Percentiles rank a stretch among this genome's conserved stretches.
These are phyloP conservation scores for Julus scanicus DNA, from an alignment of 2,888 invertebrate genomes.

Conservation along the genomic window DNA sequence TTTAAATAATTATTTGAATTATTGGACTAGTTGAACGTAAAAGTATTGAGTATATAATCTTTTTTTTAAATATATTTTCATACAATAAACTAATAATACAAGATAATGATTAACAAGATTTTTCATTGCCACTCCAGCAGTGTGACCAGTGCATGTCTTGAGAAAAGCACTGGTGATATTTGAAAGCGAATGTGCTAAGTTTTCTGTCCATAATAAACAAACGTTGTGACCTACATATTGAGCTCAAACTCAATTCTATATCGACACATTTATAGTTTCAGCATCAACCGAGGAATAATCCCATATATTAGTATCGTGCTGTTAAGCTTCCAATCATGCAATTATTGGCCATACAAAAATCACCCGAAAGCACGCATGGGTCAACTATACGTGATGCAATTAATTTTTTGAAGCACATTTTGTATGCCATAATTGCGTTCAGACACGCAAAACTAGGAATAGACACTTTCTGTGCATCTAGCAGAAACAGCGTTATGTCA, in stretches of 20 bases:
- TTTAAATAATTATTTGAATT: too few species aligned
- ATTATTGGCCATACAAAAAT: slow-evolving; percentile 41
- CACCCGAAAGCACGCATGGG: slow-evolving; percentile 3
- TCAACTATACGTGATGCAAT: background rate
- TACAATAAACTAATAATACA: too few species aligned
- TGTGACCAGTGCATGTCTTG: too few species aligned
- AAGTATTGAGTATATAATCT: too few species aligned
- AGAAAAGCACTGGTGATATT: too few species aligned
- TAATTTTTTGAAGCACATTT: slow-evolving; percentile 19
- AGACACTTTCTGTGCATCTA: background rate
- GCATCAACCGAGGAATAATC: background rate
- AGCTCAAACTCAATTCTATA: background rate
- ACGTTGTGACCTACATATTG: background rate
- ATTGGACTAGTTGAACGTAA: too few species aligned
- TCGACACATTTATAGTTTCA: background rate
- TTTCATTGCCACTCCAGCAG: too few species aligned
- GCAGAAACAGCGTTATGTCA: background rate
- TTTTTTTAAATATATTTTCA: too few species aligned
- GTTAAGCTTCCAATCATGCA: slow-evolving; percentile 40
- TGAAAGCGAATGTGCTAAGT: too few species aligned
- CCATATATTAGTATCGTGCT: background rate
- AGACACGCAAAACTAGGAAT: background rate
- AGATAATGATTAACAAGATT: too few species aligned
- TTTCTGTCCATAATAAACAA: background rate
- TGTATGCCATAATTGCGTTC: background rate